Base-by-base conservation (phyloP, 2,888 invertebrate species). In the Hirtodrosophila alboralis region DNA sequence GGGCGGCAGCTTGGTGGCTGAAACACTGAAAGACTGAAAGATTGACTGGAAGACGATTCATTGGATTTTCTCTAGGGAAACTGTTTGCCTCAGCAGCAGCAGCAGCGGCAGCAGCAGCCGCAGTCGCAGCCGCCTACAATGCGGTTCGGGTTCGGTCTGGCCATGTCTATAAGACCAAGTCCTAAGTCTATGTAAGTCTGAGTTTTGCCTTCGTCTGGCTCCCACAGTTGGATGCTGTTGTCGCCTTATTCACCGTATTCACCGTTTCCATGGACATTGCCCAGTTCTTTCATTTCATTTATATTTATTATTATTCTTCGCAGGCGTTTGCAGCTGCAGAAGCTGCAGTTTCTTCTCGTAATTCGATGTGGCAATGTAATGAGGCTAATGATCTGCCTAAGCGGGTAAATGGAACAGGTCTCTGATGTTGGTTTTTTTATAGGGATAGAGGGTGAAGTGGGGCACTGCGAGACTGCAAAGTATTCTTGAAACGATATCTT, bases 331-430 rank as follows among this genome's bases (percentile, higher is more conserved):
- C 72, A 71, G 66, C 63, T 75, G 80, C 73, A 56, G 70, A 75
- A 71, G 66, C 63, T 75, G 80, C 73, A 56, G 43, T 52, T 57
- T 34, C 65, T 58, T 16, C 54, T 47, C 61, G 75, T 79, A 71
- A 83, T 78, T 71, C 49, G 77, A 84, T 79, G 79, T 77, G 62
- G 38, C 67, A 64, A 58, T 67, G 64, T 83, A 79, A 77, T 75
- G 62, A 75, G 81, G 74, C 77, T 77, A 78, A 84, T 80, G 74
- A 76, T 77, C 73, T 79, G 61, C 52, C 62, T 65, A 73, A 63
- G 68, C 64, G 62, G 58, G 45, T 53, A 63, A 68, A 64, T 65
- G 48, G 74, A 74, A 69, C 72, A 60, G 52, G 66, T 56, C 56
- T 44, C 45, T 23, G 33, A 21, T 31, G 38, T 12, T n/a, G 12